Evolutionary conservation across 2,888 invertebrate species (phyloP).

Genomic region (Hyppa rectilinea): DNA sequence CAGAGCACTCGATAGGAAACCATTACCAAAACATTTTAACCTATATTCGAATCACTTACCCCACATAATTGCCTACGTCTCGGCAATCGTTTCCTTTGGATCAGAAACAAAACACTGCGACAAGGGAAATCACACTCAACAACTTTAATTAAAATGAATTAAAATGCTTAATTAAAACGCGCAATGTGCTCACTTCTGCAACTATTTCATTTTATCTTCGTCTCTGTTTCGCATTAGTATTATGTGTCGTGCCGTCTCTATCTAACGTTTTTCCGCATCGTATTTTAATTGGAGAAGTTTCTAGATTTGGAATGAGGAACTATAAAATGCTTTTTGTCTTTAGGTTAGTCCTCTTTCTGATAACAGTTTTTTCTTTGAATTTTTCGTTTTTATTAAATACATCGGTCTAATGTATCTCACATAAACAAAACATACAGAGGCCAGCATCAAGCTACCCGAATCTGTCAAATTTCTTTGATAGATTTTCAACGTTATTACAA

Average conservation of each 20-base stretch:
- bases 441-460: no score
- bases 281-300: slow-evolving; percentile 52
- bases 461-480: no score
- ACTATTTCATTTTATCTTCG: slow-evolving; percentile 57
- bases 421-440: no score
- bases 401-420: no score
- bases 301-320: slow-evolving; percentile 36
- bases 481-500: no score
- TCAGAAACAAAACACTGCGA: slow-evolving; percentile 46
- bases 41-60: background rate
- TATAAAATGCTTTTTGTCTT: slow-evolving; percentile 1
- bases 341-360: background rate
- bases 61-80: background rate
- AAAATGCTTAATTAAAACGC: slow-evolving; percentile 77
- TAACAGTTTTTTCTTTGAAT: background rate
- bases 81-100: slow-evolving; percentile 22
- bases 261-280: slow-evolving; percentile 31
- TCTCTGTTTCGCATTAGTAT: slow-evolving; percentile 23
- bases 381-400: background rate
- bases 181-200: slow-evolving; percentile 56
- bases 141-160: slow-evolving; percentile 72
- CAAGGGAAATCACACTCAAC: slow-evolving; percentile 57
- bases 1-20: no score
- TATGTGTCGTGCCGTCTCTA: slow-evolving; percentile 18
- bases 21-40: background rate